Evolutionary conservation across 2,888 invertebrate species (phyloP), one percentile per base, ranked within the genome.

Genomic region (Hyles lineata): DNA sequence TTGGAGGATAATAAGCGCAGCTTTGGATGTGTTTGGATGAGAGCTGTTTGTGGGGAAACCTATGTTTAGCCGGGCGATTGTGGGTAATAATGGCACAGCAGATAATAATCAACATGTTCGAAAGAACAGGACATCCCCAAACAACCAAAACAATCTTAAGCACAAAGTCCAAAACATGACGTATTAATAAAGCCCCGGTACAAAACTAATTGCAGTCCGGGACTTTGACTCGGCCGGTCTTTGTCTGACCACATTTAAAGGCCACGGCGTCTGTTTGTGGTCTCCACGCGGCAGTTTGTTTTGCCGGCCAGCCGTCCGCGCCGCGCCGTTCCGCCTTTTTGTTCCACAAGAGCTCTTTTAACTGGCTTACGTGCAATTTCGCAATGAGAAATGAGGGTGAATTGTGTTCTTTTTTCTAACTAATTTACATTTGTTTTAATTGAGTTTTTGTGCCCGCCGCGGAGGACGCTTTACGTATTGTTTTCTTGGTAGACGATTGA

Each of bases 401-500:
- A 50, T 50, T 67, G 67, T 50, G 21, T 67, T 23, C 43, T 67
- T 67, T 60, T 23, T 67, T 67, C 43, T 50, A 50, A 17, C 50
- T 50, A 23, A 50, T 67, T 67, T 67, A 67, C 67, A 67, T 67
- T 50, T 67, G 50, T 67, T 67, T 50, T 67, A 50, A 67, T 67
- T 43, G 63, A 67, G 67, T 67, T 67, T 67, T 67, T 50, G 50
- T 67, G 43, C 21, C 17, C 15, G 50, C 5, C 8, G 35, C 43
- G 35, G n/a, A 35, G n/a, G 21, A 35, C 21, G 59, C 21, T 35
- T n/a, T 43, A 43, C 43, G 43, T 43, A 43, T 43, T 43, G 15
- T 43, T 43, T 43, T 15, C 43, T 43, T 43, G 43, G 43, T 43
- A 43, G 43, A 43, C 43, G 43, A 55, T 55, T 55, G 55, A 55